Evolutionary conservation across 2,797 vertebrate species (phyloP).

Genomic region (Gymnothorax reevesii): DNA sequence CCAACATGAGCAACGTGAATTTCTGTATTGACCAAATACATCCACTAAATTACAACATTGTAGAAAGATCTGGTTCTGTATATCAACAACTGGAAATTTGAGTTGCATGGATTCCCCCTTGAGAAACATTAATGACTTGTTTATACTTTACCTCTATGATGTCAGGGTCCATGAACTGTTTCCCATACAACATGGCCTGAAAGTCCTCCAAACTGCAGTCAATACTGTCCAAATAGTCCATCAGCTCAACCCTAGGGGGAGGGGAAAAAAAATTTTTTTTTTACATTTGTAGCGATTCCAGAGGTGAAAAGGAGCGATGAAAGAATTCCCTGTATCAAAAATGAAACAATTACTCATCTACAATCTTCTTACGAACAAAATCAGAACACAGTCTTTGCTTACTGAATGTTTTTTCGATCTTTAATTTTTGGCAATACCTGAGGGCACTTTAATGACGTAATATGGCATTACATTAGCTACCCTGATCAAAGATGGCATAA

Average conservation of each 20-base stretch:
- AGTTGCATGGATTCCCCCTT: background rate
- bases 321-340: background rate
- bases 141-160: constrained; percentile 72
- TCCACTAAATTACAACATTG: too few species aligned
- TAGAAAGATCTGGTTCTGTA: background rate
- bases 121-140: background rate
- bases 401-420: too few species aligned
- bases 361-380: background rate
- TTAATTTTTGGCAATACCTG: too few species aligned
- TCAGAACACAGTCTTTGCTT: background rate
- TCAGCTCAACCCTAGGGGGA: constrained; percentile 84
- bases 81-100: background rate
- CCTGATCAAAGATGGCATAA: background rate
- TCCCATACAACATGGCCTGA: constrained; percentile 90
- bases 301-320: background rate
- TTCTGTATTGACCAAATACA: background rate
- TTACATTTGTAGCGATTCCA: background rate
- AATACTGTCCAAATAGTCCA: constrained; percentile 97
- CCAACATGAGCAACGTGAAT: background rate
- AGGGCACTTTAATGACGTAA: too few species aligned
- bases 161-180: constrained; percentile 88
- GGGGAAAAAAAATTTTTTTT: constrained; percentile 43
- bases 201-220: constrained; percentile 98
- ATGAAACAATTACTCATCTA: background rate
- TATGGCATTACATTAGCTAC: too few species aligned